Percentiles rank a stretch among this genome's conserved stretches.
Conservation (phyloP, 1,140 invertebrate genomes). For the Octopus sinensis region DNA sequence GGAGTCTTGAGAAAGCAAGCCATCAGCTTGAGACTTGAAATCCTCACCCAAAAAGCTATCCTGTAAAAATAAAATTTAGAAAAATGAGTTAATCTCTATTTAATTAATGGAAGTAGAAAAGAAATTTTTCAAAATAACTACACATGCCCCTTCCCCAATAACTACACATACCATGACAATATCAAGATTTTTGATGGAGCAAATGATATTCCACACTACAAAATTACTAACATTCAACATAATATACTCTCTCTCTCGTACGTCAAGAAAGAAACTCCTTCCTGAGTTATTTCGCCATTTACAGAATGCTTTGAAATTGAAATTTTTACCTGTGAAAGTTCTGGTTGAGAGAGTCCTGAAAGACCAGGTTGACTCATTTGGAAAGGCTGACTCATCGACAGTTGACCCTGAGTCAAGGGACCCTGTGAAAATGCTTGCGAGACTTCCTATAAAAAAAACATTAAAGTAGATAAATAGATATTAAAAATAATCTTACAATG, state of each 20-base stretch:
- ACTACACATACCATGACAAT: too few relatives aligned
- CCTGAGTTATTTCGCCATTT: too few relatives aligned
- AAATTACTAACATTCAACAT: too few relatives aligned
- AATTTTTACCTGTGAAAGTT: conserved; percentile 59
- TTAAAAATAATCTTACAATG: neutral
- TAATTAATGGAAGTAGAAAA: too few relatives aligned
- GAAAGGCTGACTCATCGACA: conserved; percentile 60
- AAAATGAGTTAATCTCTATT: neutral
- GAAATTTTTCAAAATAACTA: too few relatives aligned
- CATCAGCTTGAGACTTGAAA: conserved; percentile 90
- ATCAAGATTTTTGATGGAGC: too few relatives aligned
- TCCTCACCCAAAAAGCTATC: conserved; percentile 82
- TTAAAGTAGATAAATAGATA: neutral
- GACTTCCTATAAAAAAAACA: conserved; percentile 33
- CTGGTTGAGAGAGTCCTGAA: conserved; percentile 59
- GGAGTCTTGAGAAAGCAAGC: conserved; percentile 89
- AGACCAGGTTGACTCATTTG: conserved; percentile 59
- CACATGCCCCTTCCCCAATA: too few relatives aligned
- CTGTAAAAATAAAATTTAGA: conserved; percentile 58
- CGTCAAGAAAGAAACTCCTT: too few relatives aligned
- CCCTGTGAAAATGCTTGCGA: conserved; percentile 60
- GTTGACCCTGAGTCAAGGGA: conserved; percentile 58
- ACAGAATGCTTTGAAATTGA: too few relatives aligned
- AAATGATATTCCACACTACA: too few relatives aligned
- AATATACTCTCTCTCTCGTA: too few relatives aligned